phyloP scores from a whole-genome alignment of 2,113 vertebrate species.

The Nannospalax galili region DNA sequence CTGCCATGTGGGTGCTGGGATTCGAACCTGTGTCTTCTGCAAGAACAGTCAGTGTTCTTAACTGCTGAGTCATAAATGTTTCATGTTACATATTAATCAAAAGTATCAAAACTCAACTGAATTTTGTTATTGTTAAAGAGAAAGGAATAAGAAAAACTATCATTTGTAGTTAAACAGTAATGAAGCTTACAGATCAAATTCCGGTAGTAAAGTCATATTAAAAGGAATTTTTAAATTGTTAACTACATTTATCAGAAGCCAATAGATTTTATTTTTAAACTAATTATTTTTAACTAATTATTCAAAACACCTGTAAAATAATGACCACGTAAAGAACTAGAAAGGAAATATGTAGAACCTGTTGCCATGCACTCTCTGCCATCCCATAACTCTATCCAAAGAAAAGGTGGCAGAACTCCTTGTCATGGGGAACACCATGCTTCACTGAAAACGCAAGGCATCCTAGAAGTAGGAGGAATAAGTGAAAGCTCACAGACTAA shows the following conservation, averaged over 20 bases:
- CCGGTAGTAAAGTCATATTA: background rate
- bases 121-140: background rate
- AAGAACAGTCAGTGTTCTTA: too few species aligned
- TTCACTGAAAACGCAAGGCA: background rate
- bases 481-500: background rate
- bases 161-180: background rate
- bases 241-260: slow-evolving; percentile 23
- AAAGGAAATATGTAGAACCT: too few species aligned
- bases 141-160: slow-evolving; percentile 30
- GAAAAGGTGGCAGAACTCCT: background rate
- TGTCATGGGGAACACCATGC: background rate
- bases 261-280: too few species aligned
- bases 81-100: background rate
- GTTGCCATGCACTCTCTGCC: background rate
- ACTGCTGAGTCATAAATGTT: too few species aligned
- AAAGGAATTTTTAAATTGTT: background rate
- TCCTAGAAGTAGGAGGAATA: background rate
- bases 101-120: background rate
- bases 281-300: slow-evolving; percentile 29
- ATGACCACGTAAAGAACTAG: slow-evolving; percentile 14
- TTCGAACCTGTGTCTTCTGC: too few species aligned
- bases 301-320: slow-evolving; percentile 37
- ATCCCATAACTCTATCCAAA: background rate
- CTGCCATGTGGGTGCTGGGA: too few species aligned
- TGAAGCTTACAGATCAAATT: background rate